phyloP scores from a whole-genome alignment of 2,113 vertebrate species.

The Syrmaticus mikado region DNA sequence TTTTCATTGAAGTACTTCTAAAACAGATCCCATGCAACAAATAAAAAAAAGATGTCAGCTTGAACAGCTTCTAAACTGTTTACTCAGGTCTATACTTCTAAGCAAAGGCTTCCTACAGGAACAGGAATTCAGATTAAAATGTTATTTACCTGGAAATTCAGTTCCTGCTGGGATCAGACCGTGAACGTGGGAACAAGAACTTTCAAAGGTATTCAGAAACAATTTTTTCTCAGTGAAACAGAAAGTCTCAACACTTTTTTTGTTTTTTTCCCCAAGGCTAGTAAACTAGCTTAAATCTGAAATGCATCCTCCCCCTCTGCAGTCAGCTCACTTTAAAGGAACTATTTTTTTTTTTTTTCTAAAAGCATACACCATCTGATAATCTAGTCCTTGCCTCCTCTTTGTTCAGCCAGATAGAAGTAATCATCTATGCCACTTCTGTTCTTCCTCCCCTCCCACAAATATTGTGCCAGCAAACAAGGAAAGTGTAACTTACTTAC shows the following conservation, averaged over 20 bases:
- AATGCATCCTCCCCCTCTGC: not conserved
- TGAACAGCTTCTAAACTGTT: not conserved
- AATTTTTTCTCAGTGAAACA: not conserved
- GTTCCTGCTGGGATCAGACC: not conserved
- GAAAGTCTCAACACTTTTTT: not conserved
- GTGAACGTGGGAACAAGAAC: not conserved
- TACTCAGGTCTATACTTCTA: not conserved
- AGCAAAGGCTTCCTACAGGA: not conserved
- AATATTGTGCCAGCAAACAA: not conserved
- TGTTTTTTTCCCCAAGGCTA: not conserved
- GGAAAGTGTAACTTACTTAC: not conserved
- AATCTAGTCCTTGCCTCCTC: not conserved
- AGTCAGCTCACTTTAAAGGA: not conserved
- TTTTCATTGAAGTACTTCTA: conserved; percentile 11
- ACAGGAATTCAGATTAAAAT: not conserved
- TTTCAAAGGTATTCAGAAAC: not conserved
- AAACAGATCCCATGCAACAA: not conserved
- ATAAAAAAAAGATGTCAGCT: not conserved
- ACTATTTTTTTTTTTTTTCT: not conserved
- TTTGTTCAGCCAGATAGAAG: not conserved
- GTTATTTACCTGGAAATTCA: conserved; percentile 35
- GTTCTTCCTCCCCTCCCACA: not conserved
- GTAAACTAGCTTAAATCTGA: not conserved
- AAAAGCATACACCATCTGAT: not conserved
- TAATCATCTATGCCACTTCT: rapidly evolving